Percentiles rank a stretch among this genome's conserved stretches.
Evolutionary conservation across 2,888 invertebrate species (phyloP).

Genomic region (Drosophila anceps): DNA sequence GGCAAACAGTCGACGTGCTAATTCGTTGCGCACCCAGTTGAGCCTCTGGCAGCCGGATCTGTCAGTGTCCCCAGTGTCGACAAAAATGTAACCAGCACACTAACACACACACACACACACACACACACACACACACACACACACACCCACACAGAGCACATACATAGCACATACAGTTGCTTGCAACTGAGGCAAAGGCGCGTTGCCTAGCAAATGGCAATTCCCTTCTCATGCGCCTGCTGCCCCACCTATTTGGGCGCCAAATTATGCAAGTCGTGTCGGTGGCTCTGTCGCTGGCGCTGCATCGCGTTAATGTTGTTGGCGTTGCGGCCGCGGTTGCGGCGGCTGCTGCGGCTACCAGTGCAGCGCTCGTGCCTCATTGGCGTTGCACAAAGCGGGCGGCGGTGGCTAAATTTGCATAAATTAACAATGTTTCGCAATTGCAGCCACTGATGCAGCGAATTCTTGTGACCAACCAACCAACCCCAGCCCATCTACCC

Average conservation of each 20-base stretch:
- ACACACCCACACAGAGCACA: not conserved
- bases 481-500: slow-evolving; percentile 10
- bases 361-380: slow-evolving; percentile 69
- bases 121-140: not conserved
- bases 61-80: slow-evolving; percentile 25
- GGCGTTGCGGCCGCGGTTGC: slow-evolving; percentile 62
- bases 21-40: slow-evolving; percentile 69
- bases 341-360: slow-evolving; percentile 53
- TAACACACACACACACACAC: not conserved
- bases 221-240: not conserved
- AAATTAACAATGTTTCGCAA: slow-evolving; percentile 79
- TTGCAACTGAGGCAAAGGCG: slow-evolving; percentile 70
- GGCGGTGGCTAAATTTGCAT: slow-evolving; percentile 78
- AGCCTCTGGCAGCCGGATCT: slow-evolving; percentile 46
- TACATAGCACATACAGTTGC: slow-evolving; percentile 19
- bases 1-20: slow-evolving; percentile 67
- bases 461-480: slow-evolving; percentile 56
- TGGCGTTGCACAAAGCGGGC: slow-evolving; percentile 76
- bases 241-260: not conserved
- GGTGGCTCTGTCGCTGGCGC: slow-evolving; percentile 46
- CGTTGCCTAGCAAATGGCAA: slow-evolving; percentile 17
- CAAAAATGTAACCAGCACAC: slow-evolving; percentile 54
- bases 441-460: slow-evolving; percentile 78
- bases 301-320: slow-evolving; percentile 73
- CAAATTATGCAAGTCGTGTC: slow-evolving; percentile 70